Base-by-base conservation (phyloP, 2,113 vertebrate species). In the Pionites leucogaster region DNA sequence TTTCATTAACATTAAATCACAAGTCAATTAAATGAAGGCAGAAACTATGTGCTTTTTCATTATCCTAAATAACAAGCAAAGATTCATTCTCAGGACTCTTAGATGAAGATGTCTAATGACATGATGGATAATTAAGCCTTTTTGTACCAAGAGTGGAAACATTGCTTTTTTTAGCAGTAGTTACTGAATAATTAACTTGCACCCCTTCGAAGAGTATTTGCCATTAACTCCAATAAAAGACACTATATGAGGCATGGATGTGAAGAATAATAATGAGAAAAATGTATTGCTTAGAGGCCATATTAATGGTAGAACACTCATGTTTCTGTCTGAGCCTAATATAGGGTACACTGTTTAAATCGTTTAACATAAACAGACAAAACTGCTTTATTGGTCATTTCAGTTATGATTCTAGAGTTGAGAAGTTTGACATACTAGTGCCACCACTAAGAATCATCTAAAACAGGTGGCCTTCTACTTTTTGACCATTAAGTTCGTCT, bases 161-260 rank as follows among this genome's bases (percentile, higher is more conserved):
- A 59, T 6, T 33, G n/a, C 41, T 17, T 78, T 74, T 71, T 88
- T 86, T 28, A 87, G 18, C 67, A 63, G 82, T 60, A 82, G 74
- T 72, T 63, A 49, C 7, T 80, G 63, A 93, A 80, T 80, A 95
- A 92, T 95, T 95, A 93, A 91, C 87, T 91, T 72, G 90, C 62
- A 62, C 33, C 74, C 39, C 50, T 72, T 17, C 41, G 71, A 47
- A 25, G 68, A 88, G 39, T 35, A 57, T 86, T 94, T 83, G 46
- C 62, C 64, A 81, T 88, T 94, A 96, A 78, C 82, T 59, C 68
- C 76, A 52, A 52, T 25, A 70, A 75, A 59, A 70, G 59, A 67
- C 46, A 59, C 53, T 24, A 15, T 41, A 31, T 10, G 59, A 83
- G 42, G 27, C 46, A 16, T 0, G 55, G 37, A 80, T 18, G 37